These are phyloP conservation scores for Acropora tenuis DNA, from an alignment of 64 coral and sea anemone species.

Conservation along the genomic window DNA sequence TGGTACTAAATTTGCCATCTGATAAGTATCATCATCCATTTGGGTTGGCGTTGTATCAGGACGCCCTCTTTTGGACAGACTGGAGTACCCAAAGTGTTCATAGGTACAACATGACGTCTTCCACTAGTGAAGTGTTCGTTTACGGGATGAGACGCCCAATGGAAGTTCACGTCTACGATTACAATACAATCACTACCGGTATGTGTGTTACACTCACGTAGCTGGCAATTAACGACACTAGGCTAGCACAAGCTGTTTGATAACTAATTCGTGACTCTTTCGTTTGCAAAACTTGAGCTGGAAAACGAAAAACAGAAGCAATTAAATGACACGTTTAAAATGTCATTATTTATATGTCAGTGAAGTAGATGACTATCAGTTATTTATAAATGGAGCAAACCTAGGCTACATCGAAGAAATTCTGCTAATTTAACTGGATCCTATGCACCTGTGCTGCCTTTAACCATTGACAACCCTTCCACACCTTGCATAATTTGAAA, in stretches of 20 bases:
- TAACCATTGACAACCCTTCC: not conserved
- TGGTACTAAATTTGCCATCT: slow-evolving; percentile 51
- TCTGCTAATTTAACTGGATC: not conserved
- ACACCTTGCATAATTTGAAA: not conserved
- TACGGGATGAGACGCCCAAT: slow-evolving; percentile 26
- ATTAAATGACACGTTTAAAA: too few relatives aligned
- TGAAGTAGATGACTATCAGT: not conserved
- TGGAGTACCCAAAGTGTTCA: slow-evolving; percentile 32
- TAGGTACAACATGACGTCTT: slow-evolving; percentile 50
- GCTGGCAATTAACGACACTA: not conserved
- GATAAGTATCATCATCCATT: slow-evolving; percentile 25
- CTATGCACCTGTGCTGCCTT: not conserved
- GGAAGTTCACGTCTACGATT: slow-evolving; percentile 43
- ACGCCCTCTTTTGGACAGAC: slow-evolving; percentile 58
- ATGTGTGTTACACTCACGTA: not conserved
- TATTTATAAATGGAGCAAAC: not conserved
- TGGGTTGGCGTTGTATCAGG: slow-evolving; percentile 25
- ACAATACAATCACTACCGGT: not conserved
- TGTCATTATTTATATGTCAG: not conserved
- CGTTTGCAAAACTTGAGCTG: not conserved
- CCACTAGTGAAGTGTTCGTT: slow-evolving; percentile 5
- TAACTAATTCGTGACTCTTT: not conserved
- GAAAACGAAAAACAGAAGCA: not conserved
- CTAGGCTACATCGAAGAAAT: not conserved
- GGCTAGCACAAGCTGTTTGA: not conserved